phyloP scores from a whole-genome alignment of 2,113 vertebrate species.

The Perccottus glenii region DNA sequence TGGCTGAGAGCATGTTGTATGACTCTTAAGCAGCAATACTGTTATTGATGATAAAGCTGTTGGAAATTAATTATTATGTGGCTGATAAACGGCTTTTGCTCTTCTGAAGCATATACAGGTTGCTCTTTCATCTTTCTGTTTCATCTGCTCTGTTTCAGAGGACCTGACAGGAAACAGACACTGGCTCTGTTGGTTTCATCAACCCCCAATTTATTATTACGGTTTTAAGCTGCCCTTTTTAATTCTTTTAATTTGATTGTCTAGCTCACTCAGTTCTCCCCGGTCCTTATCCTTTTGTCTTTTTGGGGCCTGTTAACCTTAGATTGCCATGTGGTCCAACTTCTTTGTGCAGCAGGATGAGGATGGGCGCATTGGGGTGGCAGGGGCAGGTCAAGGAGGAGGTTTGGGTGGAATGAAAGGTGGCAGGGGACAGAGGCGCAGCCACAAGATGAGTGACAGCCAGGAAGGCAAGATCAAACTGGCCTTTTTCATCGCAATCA shows the following conservation, averaged over 20 bases:
- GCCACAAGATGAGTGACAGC: slow-evolving; percentile 83
- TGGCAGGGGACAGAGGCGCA: slow-evolving; percentile 61
- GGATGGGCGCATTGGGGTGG: slow-evolving; percentile 71
- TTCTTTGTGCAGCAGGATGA: slow-evolving; percentile 86
- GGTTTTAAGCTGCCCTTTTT: slow-evolving; percentile 16
- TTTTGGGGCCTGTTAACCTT: not conserved
- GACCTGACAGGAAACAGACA: slow-evolving; percentile 55
- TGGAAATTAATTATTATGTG: slow-evolving; percentile 58
- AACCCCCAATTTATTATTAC: slow-evolving; percentile 41
- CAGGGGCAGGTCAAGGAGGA: slow-evolving; percentile 51
- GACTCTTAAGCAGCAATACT: slow-evolving; percentile 54
- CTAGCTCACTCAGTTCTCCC: slow-evolving; percentile 14
- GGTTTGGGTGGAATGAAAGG: slow-evolving; percentile 55
- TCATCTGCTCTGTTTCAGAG: slow-evolving; percentile 67
- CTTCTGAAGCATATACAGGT: slow-evolving; percentile 54
- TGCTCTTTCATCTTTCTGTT: slow-evolving; percentile 62
- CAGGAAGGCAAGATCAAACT: slow-evolving; percentile 87
- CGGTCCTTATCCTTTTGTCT: not conserved
- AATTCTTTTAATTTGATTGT: slow-evolving; percentile 40
- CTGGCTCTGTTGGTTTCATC: slow-evolving; percentile 49
- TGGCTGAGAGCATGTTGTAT: slow-evolving; percentile 48
- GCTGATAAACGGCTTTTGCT: slow-evolving; percentile 56
- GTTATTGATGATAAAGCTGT: slow-evolving; percentile 54
- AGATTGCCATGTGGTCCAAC: slow-evolving; percentile 88
- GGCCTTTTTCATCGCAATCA: slow-evolving; percentile 80